These are phyloP conservation scores for Zaprionus davidi DNA, from an alignment of 1,140 invertebrate genomes.

Conservation along the genomic window DNA sequence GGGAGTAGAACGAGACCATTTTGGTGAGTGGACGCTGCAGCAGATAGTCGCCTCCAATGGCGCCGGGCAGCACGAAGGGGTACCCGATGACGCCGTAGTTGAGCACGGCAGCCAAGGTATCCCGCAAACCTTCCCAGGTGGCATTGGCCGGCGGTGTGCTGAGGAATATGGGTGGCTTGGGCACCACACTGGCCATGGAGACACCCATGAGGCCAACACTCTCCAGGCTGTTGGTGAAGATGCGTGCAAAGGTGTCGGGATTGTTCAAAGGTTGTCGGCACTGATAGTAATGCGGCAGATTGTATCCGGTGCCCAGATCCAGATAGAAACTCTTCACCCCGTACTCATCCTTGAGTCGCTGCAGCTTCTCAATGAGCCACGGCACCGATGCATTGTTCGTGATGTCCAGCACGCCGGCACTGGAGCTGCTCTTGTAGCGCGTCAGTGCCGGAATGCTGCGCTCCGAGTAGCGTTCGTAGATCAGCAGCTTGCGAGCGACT, in stretches of 20 bases:
- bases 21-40: slow-evolving; percentile 68
- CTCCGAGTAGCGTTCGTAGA: slow-evolving; percentile 90
- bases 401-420: slow-evolving; percentile 92
- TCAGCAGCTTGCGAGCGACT: slow-evolving; percentile 88
- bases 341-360: slow-evolving; percentile 89
- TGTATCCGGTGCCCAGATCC: slow-evolving; percentile 94
- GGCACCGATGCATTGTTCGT: slow-evolving; percentile 91
- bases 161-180: slow-evolving; percentile 93
- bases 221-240: slow-evolving; percentile 89
- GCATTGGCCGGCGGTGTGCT: slow-evolving; percentile 94
- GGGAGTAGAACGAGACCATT: slow-evolving; percentile 79
- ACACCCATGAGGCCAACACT: slow-evolving; percentile 91
- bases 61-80: slow-evolving; percentile 96
- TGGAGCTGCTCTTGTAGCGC: slow-evolving; percentile 90
- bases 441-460: slow-evolving; percentile 90
- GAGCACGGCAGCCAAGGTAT: slow-evolving; percentile 88
- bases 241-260: slow-evolving; percentile 92
- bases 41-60: slow-evolving; percentile 92
- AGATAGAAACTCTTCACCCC: slow-evolving; percentile 95
- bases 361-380: slow-evolving; percentile 92
- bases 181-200: slow-evolving; percentile 91
- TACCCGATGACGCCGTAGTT: slow-evolving; percentile 94
- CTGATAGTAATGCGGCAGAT: slow-evolving; percentile 94
- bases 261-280: slow-evolving; percentile 90
- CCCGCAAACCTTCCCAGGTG: slow-evolving; percentile 94